A percentile compares a stretch with the other conserved stretches of the same genome.
Conservation (phyloP, 2,797 vertebrate species). For the Anguilla anguilla region DNA sequence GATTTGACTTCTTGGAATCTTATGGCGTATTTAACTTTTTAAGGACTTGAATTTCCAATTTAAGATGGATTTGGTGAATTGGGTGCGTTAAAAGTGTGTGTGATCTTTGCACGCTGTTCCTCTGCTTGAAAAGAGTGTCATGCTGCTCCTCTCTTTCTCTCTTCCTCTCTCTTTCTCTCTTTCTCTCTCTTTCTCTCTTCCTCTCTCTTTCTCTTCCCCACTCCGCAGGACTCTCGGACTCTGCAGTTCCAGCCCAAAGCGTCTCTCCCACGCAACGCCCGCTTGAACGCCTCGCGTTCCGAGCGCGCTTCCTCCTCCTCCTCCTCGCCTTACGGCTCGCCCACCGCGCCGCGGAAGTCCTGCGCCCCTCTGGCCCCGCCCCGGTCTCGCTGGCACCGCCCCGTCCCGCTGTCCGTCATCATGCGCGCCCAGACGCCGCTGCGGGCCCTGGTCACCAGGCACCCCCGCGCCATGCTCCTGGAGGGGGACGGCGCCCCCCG, state of each 20-base stretch:
- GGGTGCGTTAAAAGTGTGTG: background rate
- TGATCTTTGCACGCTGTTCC: background rate
- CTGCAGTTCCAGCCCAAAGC: conserved; percentile 31
- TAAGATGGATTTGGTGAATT: background rate
- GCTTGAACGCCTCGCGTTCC: conserved; percentile 59
- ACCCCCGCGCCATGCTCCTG: conserved; percentile 39
- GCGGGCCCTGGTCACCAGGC: conserved; percentile 55
- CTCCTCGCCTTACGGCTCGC: conserved; percentile 61
- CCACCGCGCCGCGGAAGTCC: conserved; percentile 81
- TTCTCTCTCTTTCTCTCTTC: background rate
- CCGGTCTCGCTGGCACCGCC: conserved; percentile 64
- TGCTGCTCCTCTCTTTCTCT: background rate
- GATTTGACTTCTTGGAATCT: no score
- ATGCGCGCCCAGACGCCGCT: conserved; percentile 86
- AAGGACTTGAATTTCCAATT: background rate
- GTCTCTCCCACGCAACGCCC: conserved; percentile 64
- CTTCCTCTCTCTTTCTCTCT: no score
- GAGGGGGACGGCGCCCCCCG: conserved; percentile 48
- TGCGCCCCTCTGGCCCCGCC: conserved; percentile 70
- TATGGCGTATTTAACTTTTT: background rate
- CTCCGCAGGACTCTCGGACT: background rate
- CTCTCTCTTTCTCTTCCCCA: background rate
- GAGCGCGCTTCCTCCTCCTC: conserved; percentile 57
- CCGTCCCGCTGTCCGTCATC: conserved; percentile 88
- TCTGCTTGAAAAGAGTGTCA: background rate